phyloP scores from a whole-genome alignment of 2,888 invertebrate genomes.

The Andrena bicolor region DNA sequence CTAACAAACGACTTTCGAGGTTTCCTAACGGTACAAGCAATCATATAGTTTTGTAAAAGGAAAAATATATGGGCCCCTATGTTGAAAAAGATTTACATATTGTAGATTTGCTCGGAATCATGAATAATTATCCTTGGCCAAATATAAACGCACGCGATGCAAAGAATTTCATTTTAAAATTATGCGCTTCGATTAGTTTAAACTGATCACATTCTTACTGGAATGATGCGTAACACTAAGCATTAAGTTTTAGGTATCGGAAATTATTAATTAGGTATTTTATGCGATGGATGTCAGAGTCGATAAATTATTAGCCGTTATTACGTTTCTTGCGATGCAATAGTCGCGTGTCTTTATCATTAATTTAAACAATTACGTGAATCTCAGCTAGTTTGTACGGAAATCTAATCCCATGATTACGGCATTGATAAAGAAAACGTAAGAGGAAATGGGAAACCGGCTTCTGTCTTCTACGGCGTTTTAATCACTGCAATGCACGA shows the following conservation, averaged over 20 bases:
- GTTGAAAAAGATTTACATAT: constrained; percentile 21
- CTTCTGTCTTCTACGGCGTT: background rate
- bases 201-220: constrained; percentile 41
- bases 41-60: constrained; percentile 62
- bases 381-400: background rate
- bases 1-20: constrained; percentile 53
- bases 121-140: constrained; percentile 20
- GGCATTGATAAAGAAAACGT: background rate
- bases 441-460: background rate
- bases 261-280: constrained; percentile 42
- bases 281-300: constrained; percentile 40
- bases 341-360: constrained; percentile 14
- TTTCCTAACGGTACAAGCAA: constrained; percentile 58
- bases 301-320: constrained; percentile 38
- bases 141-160: constrained; percentile 41
- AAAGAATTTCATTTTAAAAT: constrained; percentile 46
- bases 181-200: constrained; percentile 38
- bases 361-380: background rate
- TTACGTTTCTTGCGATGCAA: constrained; percentile 62
- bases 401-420: background rate
- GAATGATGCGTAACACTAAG: constrained; percentile 46
- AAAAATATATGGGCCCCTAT: constrained; percentile 46
- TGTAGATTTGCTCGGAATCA: constrained; percentile 37
- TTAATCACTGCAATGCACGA: constrained; percentile 46
- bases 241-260: constrained; percentile 54